Conservation (phyloP, 2,113 vertebrate species). For the Kobus ellipsiprymnus region DNA sequence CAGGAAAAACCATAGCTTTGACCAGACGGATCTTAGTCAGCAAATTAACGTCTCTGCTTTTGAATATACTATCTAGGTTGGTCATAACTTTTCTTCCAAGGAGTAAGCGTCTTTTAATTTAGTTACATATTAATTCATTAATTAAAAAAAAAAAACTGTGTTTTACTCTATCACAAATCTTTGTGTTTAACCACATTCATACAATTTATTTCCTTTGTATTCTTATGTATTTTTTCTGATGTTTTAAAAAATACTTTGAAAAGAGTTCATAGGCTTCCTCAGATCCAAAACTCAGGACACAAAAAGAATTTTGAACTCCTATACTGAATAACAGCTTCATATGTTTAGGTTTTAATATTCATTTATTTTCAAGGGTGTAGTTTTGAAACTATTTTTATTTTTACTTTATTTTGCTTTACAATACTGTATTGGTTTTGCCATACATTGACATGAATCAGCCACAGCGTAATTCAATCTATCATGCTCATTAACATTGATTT, state of each 20-base stretch:
- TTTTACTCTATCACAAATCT: background rate
- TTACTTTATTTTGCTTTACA: no score
- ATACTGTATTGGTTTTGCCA: no score
- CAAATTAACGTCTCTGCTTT: no score
- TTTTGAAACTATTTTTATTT: background rate
- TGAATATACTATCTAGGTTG: no score
- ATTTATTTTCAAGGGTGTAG: background rate
- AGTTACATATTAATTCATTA: background rate
- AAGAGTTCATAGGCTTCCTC: background rate
- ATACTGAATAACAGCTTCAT: background rate
- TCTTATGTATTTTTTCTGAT: background rate
- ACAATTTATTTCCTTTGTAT: background rate
- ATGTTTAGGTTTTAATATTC: conserved; percentile 12
- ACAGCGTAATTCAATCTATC: background rate
- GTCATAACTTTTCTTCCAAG: no score
- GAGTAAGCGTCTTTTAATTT: background rate
- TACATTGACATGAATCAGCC: no score
- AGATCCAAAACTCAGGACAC: background rate
- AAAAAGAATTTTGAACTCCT: background rate
- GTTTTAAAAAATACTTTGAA: background rate
- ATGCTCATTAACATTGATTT: background rate
- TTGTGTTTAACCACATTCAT: background rate
- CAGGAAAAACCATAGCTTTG: no score
- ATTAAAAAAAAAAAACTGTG: background rate
- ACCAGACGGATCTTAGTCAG: no score